Percentiles rank a stretch among this genome's conserved stretches.
Conservation (phyloP, 2,888 invertebrate genomes). For the Patella ulyssiponensis region DNA sequence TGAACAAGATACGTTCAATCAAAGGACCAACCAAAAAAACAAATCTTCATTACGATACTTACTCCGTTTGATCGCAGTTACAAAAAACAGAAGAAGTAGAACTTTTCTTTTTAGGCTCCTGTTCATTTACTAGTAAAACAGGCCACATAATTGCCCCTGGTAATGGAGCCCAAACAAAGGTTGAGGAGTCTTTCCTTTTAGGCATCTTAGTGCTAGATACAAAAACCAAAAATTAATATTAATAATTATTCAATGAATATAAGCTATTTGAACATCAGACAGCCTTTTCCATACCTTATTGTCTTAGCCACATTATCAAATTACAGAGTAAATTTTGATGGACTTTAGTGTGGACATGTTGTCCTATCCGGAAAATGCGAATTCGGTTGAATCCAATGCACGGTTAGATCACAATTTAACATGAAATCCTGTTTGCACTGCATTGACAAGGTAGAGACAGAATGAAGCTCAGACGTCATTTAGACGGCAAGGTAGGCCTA, state of each 20-base stretch:
- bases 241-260: conserved; percentile 6
- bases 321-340: background rate
- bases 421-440: too few relatives aligned
- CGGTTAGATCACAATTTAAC: too few relatives aligned
- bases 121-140: background rate
- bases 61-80: conserved; percentile 5
- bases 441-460: too few relatives aligned
- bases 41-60: background rate
- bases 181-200: background rate
- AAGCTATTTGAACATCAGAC: background rate
- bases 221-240: conserved; percentile 1
- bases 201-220: conserved; percentile 6
- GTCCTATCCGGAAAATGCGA: too few relatives aligned
- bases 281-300: conserved; percentile 6
- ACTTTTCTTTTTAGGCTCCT: conserved; percentile 2
- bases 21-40: background rate
- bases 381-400: too few relatives aligned
- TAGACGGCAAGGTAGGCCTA: too few relatives aligned
- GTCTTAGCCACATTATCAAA: background rate
- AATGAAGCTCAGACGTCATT: too few relatives aligned
- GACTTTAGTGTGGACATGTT: too few relatives aligned
- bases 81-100: conserved; percentile 6
- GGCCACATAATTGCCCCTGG: conserved; percentile 6
- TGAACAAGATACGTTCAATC: conserved; percentile 8
- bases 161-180: conserved; percentile 4